Conservation (phyloP, 2,888 invertebrate species). For the Drymonia ruficornis region DNA sequence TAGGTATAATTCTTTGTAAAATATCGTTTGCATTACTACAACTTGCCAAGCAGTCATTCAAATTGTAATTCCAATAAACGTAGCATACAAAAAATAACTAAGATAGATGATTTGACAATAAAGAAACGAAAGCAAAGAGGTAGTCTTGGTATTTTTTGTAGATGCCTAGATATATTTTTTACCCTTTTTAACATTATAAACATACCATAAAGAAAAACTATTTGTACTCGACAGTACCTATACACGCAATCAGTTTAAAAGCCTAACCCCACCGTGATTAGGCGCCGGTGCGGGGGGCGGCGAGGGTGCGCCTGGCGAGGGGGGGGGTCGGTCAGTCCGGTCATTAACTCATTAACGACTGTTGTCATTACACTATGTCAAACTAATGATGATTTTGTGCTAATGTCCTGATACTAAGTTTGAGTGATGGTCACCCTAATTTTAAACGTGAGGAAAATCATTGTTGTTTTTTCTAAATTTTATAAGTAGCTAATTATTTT, state of each 20-base stretch:
- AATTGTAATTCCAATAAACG: no score
- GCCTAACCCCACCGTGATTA: constrained; percentile 57
- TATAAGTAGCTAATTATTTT: neutral
- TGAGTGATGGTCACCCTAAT: constrained; percentile 18
- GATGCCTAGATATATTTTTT: no score
- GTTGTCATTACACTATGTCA: constrained; percentile 39
- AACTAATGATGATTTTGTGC: constrained; percentile 30
- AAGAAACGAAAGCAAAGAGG: no score
- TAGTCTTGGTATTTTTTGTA: no score
- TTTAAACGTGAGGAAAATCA: no score
- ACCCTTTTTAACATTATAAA: no score
- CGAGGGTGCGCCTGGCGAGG: constrained; percentile 13
- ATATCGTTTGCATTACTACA: no score
- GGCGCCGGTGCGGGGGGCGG: constrained; percentile 28
- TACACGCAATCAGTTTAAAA: constrained; percentile 60
- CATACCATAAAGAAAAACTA: neutral
- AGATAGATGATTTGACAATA: no score
- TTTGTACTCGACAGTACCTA: constrained; percentile 4
- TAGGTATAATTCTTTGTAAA: neutral
- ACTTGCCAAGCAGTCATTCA: no score
- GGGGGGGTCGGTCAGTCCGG: constrained; percentile 24
- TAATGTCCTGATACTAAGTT: constrained; percentile 23
- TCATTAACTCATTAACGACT: constrained; percentile 56
- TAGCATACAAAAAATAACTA: neutral
- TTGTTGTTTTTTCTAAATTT: neutral